Percentiles rank a stretch among this genome's conserved stretches.
Conservation (phyloP, 2,888 invertebrate species). For the Agrochola lychnidis region DNA sequence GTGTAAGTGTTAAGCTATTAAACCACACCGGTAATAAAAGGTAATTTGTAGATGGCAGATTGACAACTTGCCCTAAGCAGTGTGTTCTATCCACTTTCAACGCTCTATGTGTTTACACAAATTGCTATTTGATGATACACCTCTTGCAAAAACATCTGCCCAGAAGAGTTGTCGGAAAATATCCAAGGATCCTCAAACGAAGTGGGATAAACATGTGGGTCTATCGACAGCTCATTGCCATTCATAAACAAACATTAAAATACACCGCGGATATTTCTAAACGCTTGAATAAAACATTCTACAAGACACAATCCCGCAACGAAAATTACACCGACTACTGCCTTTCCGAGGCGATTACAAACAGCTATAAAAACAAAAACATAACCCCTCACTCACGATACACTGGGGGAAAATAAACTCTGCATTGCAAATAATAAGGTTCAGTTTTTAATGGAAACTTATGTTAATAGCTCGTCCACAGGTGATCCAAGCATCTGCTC, state of each 20-base stretch:
- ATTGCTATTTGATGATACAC: slow-evolving; percentile 23
- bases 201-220: slow-evolving; percentile 43
- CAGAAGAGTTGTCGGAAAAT: slow-evolving; percentile 33
- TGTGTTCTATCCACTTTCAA: neutral
- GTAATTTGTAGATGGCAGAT: neutral
- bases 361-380: slow-evolving; percentile 82
- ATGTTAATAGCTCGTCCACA: slow-evolving; percentile 81
- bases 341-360: slow-evolving; percentile 76
- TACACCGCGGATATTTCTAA: slow-evolving; percentile 72
- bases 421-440: slow-evolving; percentile 69
- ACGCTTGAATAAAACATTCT: slow-evolving; percentile 82
- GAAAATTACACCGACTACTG: slow-evolving; percentile 77
- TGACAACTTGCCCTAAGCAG: slow-evolving; percentile 24
- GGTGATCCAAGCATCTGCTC: slow-evolving; percentile 85
- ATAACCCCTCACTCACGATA: slow-evolving; percentile 61
- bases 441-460: slow-evolving; percentile 68
- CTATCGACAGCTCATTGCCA: slow-evolving; percentile 69
- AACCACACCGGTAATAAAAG: neutral
- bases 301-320: slow-evolving; percentile 77
- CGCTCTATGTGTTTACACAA: slow-evolving; percentile 21
- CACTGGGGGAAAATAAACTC: slow-evolving; percentile 63
- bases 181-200: slow-evolving; percentile 30
- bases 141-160: slow-evolving; percentile 29
- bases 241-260: slow-evolving; percentile 77
- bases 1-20: neutral